Conservation (phyloP, 2,888 invertebrate species). For the Dioctria linearis region DNA sequence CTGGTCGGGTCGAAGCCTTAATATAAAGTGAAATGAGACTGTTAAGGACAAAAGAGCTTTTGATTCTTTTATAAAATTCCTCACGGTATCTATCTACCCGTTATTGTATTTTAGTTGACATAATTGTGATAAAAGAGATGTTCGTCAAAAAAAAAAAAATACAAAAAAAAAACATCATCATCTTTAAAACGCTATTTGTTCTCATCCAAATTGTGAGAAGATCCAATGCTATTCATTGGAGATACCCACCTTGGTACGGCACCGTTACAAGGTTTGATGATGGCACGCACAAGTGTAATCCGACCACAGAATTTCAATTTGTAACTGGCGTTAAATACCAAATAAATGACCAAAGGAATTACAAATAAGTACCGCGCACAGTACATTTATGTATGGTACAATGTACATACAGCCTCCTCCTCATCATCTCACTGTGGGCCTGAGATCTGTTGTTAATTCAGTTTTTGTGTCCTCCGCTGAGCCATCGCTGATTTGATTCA, state of each 20-base stretch:
- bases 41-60: slow-evolving; percentile 16
- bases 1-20: slow-evolving; percentile 16
- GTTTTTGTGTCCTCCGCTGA: slow-evolving; percentile 46
- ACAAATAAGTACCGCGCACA: slow-evolving; percentile 32
- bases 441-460: slow-evolving; percentile 29
- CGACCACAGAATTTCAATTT: slow-evolving; percentile 55
- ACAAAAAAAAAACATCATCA: slow-evolving; percentile 26
- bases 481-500: slow-evolving; percentile 52
- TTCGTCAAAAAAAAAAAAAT: slow-evolving; percentile 38
- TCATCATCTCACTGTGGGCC: background rate
- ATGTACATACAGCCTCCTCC: background rate
- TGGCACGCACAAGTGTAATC: slow-evolving; percentile 53
- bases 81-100: slow-evolving; percentile 31
- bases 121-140: slow-evolving; percentile 45
- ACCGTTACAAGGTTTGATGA: slow-evolving; percentile 38
- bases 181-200: slow-evolving; percentile 51
- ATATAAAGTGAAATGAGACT: slow-evolving; percentile 48
- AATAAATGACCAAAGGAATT: slow-evolving; percentile 51
- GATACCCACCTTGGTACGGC: background rate
- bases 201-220: slow-evolving; percentile 50
- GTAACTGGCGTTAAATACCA: slow-evolving; percentile 52
- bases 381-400: background rate
- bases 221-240: slow-evolving; percentile 28
- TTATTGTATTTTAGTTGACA: slow-evolving; percentile 43
- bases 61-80: slow-evolving; percentile 42